phyloP scores from a whole-genome alignment of 2,113 vertebrate genomes.

The Balaeniceps rex region DNA sequence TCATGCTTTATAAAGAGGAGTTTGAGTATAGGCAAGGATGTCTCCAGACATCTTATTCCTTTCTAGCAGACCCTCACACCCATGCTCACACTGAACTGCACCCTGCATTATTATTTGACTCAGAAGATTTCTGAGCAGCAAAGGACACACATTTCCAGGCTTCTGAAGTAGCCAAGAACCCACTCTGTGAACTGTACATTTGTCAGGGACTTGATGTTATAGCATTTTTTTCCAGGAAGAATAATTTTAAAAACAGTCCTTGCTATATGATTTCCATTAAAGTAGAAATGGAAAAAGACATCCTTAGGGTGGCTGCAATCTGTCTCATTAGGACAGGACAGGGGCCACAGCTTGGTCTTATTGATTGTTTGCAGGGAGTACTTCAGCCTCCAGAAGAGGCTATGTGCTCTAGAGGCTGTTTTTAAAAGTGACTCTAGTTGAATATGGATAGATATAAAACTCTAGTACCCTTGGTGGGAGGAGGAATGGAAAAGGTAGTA shows the following conservation, averaged over 20 bases:
- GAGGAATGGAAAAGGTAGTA: not conserved
- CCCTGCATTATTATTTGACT: not conserved
- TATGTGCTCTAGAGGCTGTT: not conserved
- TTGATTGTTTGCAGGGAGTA: not conserved
- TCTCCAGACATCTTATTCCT: not conserved
- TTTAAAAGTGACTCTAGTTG: not conserved
- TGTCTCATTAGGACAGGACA: not conserved
- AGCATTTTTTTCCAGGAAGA: not conserved
- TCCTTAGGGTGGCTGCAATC: not conserved
- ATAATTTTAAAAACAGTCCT: not conserved
- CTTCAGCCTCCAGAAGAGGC: not conserved
- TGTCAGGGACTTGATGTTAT: not conserved
- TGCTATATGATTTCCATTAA: not conserved
- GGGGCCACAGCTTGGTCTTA: not conserved
- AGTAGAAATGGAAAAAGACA: not conserved
- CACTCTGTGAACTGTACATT: not conserved
- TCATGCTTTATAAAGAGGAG: not conserved
- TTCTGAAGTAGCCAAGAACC: not conserved
- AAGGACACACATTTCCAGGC: not conserved
- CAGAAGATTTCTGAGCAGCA: not conserved
- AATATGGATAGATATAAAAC: not conserved
- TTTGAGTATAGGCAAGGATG: not conserved
- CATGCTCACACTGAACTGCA: not conserved
- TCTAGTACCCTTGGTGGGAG: not conserved
- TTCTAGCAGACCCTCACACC: not conserved